phyloP scores from a whole-genome alignment of 2,888 invertebrate genomes.

The Yponomeuta plumbellus region DNA sequence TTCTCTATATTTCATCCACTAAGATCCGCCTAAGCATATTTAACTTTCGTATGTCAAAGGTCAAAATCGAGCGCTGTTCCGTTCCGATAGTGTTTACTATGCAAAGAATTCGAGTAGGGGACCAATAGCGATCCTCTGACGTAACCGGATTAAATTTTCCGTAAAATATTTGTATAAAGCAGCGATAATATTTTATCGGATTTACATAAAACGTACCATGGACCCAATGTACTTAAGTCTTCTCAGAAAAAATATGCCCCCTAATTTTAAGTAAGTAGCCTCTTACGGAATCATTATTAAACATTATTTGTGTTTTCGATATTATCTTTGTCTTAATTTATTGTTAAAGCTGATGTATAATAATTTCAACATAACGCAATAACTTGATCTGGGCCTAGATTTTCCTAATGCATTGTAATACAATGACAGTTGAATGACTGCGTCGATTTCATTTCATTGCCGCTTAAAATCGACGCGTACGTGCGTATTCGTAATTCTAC shows the following conservation, averaged over 20 bases:
- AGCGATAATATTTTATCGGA: conserved; percentile 27
- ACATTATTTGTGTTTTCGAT: neutral
- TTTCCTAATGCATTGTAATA: too few relatives aligned
- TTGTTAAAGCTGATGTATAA: too few relatives aligned
- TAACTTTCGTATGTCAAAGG: neutral
- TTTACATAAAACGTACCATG: conserved; percentile 26
- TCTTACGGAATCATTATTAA: neutral
- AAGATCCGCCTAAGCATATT: neutral
- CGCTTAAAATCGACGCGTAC: too few relatives aligned
- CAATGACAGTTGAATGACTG: too few relatives aligned
- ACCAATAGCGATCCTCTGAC: conserved; percentile 20
- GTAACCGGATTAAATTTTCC: conserved; percentile 35
- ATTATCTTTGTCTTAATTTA: neutral
- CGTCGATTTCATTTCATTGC: too few relatives aligned
- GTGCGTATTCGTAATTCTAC: too few relatives aligned
- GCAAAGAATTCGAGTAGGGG: neutral
- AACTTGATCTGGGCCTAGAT: too few relatives aligned
- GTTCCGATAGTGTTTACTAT: neutral
- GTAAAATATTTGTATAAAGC: conserved; percentile 31
- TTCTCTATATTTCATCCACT: too few relatives aligned
- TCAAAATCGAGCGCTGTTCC: neutral
- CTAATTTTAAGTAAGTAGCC: neutral
- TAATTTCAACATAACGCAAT: too few relatives aligned
- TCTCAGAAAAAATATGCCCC: neutral
- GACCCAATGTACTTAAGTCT: conserved; percentile 17